phyloP scores from a whole-genome alignment of 2,797 vertebrate genomes.

The Triplophysa yarkandensis region DNA sequence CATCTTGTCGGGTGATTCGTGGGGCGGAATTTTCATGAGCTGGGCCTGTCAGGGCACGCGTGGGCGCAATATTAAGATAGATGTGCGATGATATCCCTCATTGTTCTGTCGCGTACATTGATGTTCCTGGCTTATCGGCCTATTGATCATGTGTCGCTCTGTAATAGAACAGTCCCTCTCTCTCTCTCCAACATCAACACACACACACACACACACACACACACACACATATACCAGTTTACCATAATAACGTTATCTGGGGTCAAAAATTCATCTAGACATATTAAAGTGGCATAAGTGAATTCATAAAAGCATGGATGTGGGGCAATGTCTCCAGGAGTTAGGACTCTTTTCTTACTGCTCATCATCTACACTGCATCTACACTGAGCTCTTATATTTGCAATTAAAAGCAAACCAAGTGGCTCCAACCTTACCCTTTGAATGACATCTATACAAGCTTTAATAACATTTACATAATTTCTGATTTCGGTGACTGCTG shows the following conservation, averaged over 20 bases:
- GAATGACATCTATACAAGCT: slow-evolving; percentile 92
- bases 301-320: slow-evolving; percentile 22
- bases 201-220: not conserved
- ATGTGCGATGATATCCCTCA: slow-evolving; percentile 94
- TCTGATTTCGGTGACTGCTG: slow-evolving; percentile 93
- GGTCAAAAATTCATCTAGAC: slow-evolving; percentile 92
- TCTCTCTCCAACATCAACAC: not conserved
- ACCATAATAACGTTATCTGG: slow-evolving; percentile 91
- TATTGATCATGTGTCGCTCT: slow-evolving; percentile 99
- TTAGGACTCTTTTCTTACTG: too few relatives aligned
- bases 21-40: slow-evolving; percentile 99
- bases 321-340: slow-evolving; percentile 9
- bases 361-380: slow-evolving; percentile 86
- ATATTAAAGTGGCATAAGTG: slow-evolving; percentile 66
- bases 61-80: slow-evolving; percentile 99
- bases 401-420: slow-evolving; percentile 99
- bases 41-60: slow-evolving; percentile 93
- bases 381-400: slow-evolving; percentile 90
- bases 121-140: slow-evolving; percentile 99
- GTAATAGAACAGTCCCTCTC: slow-evolving; percentile 90
- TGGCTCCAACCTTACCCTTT: slow-evolving; percentile 88
- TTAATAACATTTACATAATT: slow-evolving; percentile 99
- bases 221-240: slow-evolving; percentile 67
- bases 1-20: slow-evolving; percentile 81
- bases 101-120: slow-evolving; percentile 99